Conservation (phyloP, 2,113 vertebrate genomes). For the Coreoperca whiteheadi region DNA sequence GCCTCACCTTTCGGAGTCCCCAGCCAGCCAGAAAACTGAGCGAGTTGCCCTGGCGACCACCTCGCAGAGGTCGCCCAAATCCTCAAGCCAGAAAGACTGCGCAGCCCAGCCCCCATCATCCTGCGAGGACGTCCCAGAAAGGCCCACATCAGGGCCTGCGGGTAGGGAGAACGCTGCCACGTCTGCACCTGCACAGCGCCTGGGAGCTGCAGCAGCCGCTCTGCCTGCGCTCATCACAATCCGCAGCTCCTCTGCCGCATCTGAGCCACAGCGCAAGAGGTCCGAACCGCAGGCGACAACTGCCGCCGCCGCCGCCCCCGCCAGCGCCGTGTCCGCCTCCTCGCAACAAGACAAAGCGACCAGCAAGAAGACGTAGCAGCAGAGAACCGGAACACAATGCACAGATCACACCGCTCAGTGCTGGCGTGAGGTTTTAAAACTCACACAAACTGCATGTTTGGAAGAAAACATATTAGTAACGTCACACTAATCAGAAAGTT, state of each 20-base stretch:
- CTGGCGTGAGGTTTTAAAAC: slow-evolving; percentile 16
- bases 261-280: slow-evolving; percentile 73
- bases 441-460: slow-evolving; percentile 60
- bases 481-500: slow-evolving; percentile 33
- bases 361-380: slow-evolving; percentile 89
- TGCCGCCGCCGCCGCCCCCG: slow-evolving; percentile 7
- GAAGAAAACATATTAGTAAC: slow-evolving; percentile 19
- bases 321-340: slow-evolving; percentile 39
- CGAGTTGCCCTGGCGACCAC: slow-evolving; percentile 17
- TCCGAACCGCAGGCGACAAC: slow-evolving; percentile 70
- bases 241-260: slow-evolving; percentile 10
- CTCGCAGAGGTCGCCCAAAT: slow-evolving; percentile 32
- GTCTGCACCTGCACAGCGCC: background rate
- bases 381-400: slow-evolving; percentile 13
- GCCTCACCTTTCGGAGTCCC: slow-evolving; percentile 1
- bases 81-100: slow-evolving; percentile 62
- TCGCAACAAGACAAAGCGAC: slow-evolving; percentile 80
- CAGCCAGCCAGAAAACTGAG: slow-evolving; percentile 59
- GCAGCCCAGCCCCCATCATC: slow-evolving; percentile 17
- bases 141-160: slow-evolving; percentile 59
- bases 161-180: background rate
- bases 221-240: background rate
- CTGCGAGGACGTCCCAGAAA: slow-evolving; percentile 51
- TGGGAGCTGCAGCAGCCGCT: slow-evolving; percentile 3
- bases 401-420: slow-evolving; percentile 1